Base-by-base conservation (phyloP, 2,888 invertebrate genomes). In the Enchytraeus crypticus region DNA sequence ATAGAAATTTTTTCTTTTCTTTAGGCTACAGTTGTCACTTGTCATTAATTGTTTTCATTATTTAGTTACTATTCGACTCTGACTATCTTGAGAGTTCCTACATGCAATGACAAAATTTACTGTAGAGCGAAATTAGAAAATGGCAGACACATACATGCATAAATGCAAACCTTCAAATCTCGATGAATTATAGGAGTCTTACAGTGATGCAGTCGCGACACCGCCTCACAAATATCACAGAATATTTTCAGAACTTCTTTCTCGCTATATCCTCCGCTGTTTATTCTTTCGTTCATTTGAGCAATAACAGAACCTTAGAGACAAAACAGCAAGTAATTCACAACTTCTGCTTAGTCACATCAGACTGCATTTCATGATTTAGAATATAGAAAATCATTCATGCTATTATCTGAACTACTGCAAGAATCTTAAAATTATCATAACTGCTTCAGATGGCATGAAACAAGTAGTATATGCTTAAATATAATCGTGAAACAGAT, bases 161-260 rank as follows among this genome's bases (percentile, higher is more conserved):
- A 2, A 2, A 26, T 3, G 29, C 66, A 73, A 74, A 86, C 89
- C 84, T 92, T 92, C 70, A 92, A 82, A 83, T 92, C 92, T 71
- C 92, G 84, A 82, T 93, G 92, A 73, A 91, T 87, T 71, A 93
- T 90, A 47, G 92, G 92, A 49, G 91, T 91, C 79, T 90, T 89
- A 81, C 90, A 90, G 81, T 90, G 90, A 80, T 92, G 92, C 68
- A 93, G 83, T 65, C 90, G 83, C 49, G 90, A 89, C 63, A 92
- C 90, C 68, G 91, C 92, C 81, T 90, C 89, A 78, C 89, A 89
- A 69, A 88, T 85, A 84, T 93, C 91, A 84, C 89, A 90, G 83
- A 92, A 90, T 78, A 93, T 91, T 74, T 85, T 84, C 66, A 92
- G 81, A 69, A 92, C 86, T 82, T 92, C 81, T 30, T 70, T 64